These are phyloP conservation scores for Lepus europaeus DNA, from an alignment of 2,113 vertebrate species.

Conservation along the genomic window DNA sequence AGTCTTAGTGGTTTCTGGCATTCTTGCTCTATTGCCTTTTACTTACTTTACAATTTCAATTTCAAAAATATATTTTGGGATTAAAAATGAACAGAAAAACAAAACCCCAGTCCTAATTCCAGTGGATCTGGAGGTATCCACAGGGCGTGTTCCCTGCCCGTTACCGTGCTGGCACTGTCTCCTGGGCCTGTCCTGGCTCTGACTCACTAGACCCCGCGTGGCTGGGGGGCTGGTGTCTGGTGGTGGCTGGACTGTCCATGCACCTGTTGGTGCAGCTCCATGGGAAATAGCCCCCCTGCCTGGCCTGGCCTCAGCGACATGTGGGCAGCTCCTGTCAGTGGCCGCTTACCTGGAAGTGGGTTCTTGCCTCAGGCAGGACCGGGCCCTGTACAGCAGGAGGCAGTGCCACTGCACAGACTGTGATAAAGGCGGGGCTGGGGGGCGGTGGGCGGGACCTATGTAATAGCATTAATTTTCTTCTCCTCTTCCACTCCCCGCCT, in stretches of 20 bases:
- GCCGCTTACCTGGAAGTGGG: too few relatives aligned
- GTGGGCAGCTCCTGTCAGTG: too few relatives aligned
- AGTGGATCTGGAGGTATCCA: background rate
- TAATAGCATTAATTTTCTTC: too few relatives aligned
- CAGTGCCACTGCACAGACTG: too few relatives aligned
- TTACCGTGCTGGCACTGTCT: background rate
- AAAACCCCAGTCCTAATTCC: background rate
- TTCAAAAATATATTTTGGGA: background rate
- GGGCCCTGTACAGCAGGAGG: too few relatives aligned
- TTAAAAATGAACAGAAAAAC: background rate
- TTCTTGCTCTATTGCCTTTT: background rate
- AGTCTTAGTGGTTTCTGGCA: background rate
- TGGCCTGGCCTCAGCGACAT: background rate
- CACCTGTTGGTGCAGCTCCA: too few relatives aligned
- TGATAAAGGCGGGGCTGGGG: fast-evolving
- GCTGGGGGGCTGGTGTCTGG: background rate
- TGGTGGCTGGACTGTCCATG: too few relatives aligned
- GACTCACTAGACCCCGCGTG: fast-evolving
- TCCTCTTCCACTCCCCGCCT: background rate
- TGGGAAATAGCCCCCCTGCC: too few relatives aligned
- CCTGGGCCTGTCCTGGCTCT: background rate
- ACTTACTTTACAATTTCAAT: background rate
- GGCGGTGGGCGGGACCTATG: fast-evolving
- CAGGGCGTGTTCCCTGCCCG: background rate
- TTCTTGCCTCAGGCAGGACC: too few relatives aligned